Evolutionary conservation across 1,140 invertebrate genomes (phyloP).

Genomic region (Acyrthosiphon pisum): DNA sequence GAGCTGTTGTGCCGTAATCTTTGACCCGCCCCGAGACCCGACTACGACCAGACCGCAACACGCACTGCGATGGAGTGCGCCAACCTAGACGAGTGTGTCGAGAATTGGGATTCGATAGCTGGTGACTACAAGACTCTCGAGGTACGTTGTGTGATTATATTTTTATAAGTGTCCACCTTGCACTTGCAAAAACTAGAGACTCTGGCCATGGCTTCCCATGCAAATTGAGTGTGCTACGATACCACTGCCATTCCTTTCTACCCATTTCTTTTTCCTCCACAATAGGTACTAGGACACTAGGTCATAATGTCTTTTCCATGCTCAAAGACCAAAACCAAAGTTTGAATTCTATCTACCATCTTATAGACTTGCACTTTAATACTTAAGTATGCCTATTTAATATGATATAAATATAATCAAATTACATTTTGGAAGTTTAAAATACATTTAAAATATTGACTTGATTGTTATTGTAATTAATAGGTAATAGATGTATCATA

Average conservation of each 20-base stretch:
- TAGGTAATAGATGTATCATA: not conserved
- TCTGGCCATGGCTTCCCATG: too few relatives aligned
- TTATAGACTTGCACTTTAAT: not conserved
- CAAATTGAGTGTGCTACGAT: not conserved
- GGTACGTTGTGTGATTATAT: conserved; percentile 65
- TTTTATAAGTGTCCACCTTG: not conserved
- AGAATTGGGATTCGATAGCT: conserved; percentile 81
- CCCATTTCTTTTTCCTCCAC: not conserved
- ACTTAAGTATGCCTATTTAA: not conserved
- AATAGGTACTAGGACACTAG: not conserved
- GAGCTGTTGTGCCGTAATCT: conserved; percentile 3
- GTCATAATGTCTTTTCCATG: not conserved
- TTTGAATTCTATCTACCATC: not conserved
- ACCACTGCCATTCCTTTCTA: not conserved
- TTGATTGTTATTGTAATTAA: not conserved
- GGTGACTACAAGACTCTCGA: conserved; percentile 78
- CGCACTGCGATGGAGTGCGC: conserved; percentile 58
- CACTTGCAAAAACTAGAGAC: not conserved
- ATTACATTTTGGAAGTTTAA: not conserved
- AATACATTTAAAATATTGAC: not conserved
- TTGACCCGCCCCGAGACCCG: conserved; percentile 25
- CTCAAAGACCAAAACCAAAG: not conserved
- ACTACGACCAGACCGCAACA: not conserved
- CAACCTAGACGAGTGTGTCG: conserved; percentile 69
- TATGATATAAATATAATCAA: not conserved